Conservation (phyloP, 2,888 invertebrate species). For the Graphium colonna region DNA sequence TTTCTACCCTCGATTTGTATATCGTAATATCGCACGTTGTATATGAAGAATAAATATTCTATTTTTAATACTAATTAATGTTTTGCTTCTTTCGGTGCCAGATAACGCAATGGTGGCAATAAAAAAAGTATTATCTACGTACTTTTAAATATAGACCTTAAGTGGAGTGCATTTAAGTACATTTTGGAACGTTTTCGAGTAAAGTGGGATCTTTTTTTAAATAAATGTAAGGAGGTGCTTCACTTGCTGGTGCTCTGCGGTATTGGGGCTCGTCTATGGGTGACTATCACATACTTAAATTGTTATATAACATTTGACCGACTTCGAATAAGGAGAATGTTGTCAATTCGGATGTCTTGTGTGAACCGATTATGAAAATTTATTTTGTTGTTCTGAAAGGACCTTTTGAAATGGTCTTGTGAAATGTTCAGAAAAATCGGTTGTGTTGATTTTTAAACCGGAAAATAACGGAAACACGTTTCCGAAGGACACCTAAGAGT, state of each 20-base stretch:
- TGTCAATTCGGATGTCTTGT: too few species aligned
- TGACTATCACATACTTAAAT: too few species aligned
- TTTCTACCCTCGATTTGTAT: conserved; percentile 16
- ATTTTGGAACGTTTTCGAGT: conserved; percentile 31
- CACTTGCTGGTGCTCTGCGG: conserved; percentile 55
- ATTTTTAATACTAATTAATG: conserved; percentile 70
- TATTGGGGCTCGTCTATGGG: too few species aligned
- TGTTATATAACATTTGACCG: too few species aligned
- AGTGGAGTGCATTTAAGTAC: conserved; percentile 54
- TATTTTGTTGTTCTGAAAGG: too few species aligned
- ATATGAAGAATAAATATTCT: conserved; percentile 40
- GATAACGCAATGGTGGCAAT: conserved; percentile 55
- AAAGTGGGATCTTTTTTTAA: conserved; percentile 8
- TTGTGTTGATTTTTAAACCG: too few species aligned
- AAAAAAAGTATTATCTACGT: conserved; percentile 50
- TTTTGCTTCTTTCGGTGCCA: conserved; percentile 62
- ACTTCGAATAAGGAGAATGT: too few species aligned
- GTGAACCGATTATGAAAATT: too few species aligned
- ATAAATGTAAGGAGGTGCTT: conserved; percentile 45
- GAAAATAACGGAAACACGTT: too few species aligned
- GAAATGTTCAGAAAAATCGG: too few species aligned
- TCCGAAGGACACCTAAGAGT: too few species aligned
- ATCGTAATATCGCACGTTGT: neutral
- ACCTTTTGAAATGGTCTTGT: too few species aligned
- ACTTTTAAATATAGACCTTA: conserved; percentile 45